Conservation (phyloP, 2,113 vertebrate species). For the Phoenicopterus ruber region DNA sequence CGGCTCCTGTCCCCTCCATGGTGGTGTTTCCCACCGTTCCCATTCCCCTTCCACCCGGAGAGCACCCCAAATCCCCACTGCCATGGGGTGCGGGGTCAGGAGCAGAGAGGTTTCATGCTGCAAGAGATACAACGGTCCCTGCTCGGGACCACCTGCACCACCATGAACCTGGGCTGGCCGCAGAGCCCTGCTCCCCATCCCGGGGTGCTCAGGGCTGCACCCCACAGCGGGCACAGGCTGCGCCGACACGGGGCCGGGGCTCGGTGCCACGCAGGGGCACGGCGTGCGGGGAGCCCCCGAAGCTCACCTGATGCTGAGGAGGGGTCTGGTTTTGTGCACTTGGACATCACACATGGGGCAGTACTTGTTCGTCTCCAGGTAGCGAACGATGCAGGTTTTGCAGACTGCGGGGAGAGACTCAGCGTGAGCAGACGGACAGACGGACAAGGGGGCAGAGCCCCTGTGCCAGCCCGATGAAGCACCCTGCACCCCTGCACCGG, state of each 20-base stretch:
- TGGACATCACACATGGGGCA: conserved; percentile 93
- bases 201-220: not conserved
- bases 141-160: not conserved
- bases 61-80: not conserved
- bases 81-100: rapidly evolving
- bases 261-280: not conserved
- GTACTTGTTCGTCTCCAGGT: conserved; percentile 94
- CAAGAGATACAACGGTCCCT: not conserved
- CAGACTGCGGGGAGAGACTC: conserved; percentile 74
- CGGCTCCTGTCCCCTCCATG: not conserved
- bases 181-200: not conserved
- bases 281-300: rapidly evolving
- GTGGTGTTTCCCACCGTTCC: not conserved
- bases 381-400: conserved; percentile 93
- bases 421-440: not conserved
- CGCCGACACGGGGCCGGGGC: rapidly evolving
- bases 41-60: not conserved
- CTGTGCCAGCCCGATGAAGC: not conserved
- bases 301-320: conserved; percentile 89
- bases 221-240: not conserved
- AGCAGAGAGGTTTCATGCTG: not conserved
- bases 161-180: too few species aligned
- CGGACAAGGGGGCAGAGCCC: not conserved
- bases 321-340: conserved; percentile 90
- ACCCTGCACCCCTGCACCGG: rapidly evolving